Evolutionary conservation across 2,113 vertebrate genomes (phyloP).

Genomic region (Peromyscus californicus): DNA sequence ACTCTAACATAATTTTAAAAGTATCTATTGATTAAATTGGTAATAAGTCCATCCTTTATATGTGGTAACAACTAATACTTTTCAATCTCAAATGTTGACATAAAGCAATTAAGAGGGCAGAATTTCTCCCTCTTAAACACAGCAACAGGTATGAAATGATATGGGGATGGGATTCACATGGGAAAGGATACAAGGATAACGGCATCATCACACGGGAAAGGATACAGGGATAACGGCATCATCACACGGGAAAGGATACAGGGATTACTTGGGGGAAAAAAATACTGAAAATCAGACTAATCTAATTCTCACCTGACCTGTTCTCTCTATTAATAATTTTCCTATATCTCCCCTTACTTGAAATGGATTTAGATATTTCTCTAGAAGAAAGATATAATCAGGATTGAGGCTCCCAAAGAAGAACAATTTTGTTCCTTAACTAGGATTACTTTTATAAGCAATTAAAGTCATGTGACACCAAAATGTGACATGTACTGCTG

Average conservation of each 20-base stretch:
- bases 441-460: conserved; percentile 12
- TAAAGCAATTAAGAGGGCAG: neutral
- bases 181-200: neutral
- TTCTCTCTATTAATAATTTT: conserved; percentile 3
- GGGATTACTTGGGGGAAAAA: neutral
- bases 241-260: neutral
- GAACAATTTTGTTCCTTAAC: neutral
- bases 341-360: neutral
- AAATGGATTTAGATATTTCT: conserved; percentile 22
- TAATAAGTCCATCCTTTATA: neutral
- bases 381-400: conserved; percentile 15
- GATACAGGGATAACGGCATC: neutral
- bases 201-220: too few relatives aligned
- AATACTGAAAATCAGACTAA: neutral
- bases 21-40: neutral
- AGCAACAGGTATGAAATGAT: neutral
- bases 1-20: conserved; percentile 32
- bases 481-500: neutral
- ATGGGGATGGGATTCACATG: neutral
- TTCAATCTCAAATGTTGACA: neutral
- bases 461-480: conserved; percentile 16
- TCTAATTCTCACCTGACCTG: neutral
- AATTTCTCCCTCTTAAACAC: neutral
- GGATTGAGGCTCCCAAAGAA: neutral
- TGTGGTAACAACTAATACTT: neutral